phyloP scores from a whole-genome alignment of 2,888 invertebrate species.

The Hybos culiciformis region DNA sequence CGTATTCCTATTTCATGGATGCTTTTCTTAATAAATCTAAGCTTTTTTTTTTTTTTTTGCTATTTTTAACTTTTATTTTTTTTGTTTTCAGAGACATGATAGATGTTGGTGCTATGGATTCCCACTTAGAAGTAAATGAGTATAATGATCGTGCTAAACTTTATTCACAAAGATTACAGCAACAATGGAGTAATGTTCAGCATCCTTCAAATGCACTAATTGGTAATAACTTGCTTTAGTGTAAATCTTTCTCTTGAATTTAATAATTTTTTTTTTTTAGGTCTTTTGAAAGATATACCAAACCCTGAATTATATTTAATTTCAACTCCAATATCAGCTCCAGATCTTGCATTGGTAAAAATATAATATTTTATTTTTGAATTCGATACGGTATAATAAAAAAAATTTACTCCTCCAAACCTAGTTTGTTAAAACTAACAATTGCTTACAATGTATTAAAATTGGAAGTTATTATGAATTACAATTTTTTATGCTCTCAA shows the following conservation, averaged over 20 bases:
- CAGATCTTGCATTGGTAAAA: conserved; percentile 60
- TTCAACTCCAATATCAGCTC: conserved; percentile 43
- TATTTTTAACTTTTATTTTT: neutral
- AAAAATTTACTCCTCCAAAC: too few species aligned
- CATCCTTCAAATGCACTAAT: conserved; percentile 25
- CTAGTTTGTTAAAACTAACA: too few species aligned
- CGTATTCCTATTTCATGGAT: neutral
- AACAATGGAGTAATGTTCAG: conserved; percentile 37
- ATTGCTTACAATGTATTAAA: too few species aligned
- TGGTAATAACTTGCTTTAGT: conserved; percentile 17
- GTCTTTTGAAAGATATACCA: conserved; percentile 58
- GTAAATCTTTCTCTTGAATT: too few species aligned
- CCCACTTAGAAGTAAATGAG: conserved; percentile 79
- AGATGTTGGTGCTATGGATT: conserved; percentile 83
- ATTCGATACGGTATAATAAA: too few species aligned
- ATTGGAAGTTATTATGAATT: too few species aligned
- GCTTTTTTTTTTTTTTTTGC: neutral
- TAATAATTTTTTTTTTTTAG: conserved; percentile 14
- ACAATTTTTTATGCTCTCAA: neutral
- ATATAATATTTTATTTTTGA: neutral
- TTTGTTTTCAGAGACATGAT: conserved; percentile 68
- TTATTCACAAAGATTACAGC: conserved; percentile 46
- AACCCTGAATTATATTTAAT: conserved; percentile 55
- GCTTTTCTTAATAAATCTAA: too few species aligned
- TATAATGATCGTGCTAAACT: conserved; percentile 67